Evolutionary conservation across 2,888 invertebrate species (phyloP).

Genomic region (Poecilobothrus nobilitatus): DNA sequence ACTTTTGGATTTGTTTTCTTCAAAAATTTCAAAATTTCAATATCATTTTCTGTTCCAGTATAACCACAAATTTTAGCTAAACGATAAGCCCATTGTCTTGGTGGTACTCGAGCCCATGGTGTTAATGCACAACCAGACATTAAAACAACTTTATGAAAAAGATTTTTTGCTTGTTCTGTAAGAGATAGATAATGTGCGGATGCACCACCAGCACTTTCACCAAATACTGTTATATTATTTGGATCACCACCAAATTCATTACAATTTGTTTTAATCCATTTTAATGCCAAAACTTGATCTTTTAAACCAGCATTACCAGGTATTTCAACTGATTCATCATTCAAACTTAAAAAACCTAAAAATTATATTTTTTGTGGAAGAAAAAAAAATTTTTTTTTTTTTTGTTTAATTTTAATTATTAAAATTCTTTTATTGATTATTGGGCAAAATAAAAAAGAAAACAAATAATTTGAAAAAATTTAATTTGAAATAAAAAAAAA

Average conservation of each 20-base stretch:
- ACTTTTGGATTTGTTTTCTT: constrained; percentile 28
- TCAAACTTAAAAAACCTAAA: constrained; percentile 45
- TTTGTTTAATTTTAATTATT: too few relatives aligned
- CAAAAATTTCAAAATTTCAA: constrained; percentile 36
- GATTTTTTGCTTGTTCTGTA: constrained; percentile 43
- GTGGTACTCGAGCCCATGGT: constrained; percentile 34
- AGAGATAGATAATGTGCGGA: constrained; percentile 45
- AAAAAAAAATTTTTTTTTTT: background rate
- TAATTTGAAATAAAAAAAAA: too few relatives aligned
- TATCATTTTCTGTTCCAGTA: constrained; percentile 33
- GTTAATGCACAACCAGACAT: constrained; percentile 38
- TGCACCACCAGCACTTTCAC: constrained; percentile 48
- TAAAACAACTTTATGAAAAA: constrained; percentile 36
- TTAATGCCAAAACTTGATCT: constrained; percentile 46
- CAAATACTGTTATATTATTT: constrained; percentile 47
- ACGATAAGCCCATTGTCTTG: constrained; percentile 31
- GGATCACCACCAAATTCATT: constrained; percentile 46
- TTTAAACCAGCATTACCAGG: constrained; percentile 50
- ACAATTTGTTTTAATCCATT: constrained; percentile 48
- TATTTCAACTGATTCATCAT: constrained; percentile 43
- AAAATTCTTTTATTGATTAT: too few relatives aligned
- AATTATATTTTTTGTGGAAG: constrained; percentile 12
- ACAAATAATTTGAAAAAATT: too few relatives aligned
- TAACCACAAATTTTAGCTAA: constrained; percentile 37
- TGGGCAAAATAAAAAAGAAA: too few relatives aligned